Percentiles rank a stretch among this genome's conserved stretches.
Conservation (phyloP, 2,797 vertebrate genomes). For the Nannoperca obscura region DNA sequence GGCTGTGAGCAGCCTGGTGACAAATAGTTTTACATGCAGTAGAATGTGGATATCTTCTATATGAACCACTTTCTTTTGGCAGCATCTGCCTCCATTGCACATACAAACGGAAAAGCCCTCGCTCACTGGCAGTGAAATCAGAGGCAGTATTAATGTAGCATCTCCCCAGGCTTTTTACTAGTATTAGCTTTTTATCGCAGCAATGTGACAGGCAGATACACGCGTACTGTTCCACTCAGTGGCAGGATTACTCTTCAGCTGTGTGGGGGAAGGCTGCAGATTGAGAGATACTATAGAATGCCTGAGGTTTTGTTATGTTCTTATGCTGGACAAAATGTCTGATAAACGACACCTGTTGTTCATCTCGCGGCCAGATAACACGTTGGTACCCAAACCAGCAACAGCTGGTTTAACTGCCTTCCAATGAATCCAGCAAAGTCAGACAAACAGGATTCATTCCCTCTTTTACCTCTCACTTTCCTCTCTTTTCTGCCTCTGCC, state of each 20-base stretch:
- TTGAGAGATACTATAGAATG: slow-evolving; percentile 42
- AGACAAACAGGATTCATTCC: slow-evolving; percentile 34
- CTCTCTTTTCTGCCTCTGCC: slow-evolving; percentile 35
- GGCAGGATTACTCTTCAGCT: slow-evolving; percentile 36
- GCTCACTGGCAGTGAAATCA: slow-evolving; percentile 41
- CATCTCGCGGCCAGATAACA: background rate
- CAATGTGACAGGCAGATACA: slow-evolving; percentile 46
- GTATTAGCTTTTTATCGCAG: slow-evolving; percentile 56
- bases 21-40: slow-evolving; percentile 22
- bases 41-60: slow-evolving; percentile 9
- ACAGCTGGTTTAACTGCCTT: slow-evolving; percentile 1
- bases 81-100: slow-evolving; percentile 19
- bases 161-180: slow-evolving; percentile 43
- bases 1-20: background rate
- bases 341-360: background rate
- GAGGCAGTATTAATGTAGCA: slow-evolving; percentile 42
- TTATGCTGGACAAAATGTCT: slow-evolving; percentile 17
- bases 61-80: slow-evolving; percentile 26
- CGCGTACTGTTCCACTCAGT: slow-evolving; percentile 24
- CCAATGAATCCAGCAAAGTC: slow-evolving; percentile 25
- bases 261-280: slow-evolving; percentile 29
- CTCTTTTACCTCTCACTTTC: slow-evolving; percentile 43
- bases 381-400: slow-evolving; percentile 12
- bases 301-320: slow-evolving; percentile 13
- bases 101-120: slow-evolving; percentile 16